Percentiles rank a stretch among this genome's conserved stretches.
phyloP scores from a whole-genome alignment of 2,888 invertebrate species.

The Imbricaverruca yamaguchii region DNA sequence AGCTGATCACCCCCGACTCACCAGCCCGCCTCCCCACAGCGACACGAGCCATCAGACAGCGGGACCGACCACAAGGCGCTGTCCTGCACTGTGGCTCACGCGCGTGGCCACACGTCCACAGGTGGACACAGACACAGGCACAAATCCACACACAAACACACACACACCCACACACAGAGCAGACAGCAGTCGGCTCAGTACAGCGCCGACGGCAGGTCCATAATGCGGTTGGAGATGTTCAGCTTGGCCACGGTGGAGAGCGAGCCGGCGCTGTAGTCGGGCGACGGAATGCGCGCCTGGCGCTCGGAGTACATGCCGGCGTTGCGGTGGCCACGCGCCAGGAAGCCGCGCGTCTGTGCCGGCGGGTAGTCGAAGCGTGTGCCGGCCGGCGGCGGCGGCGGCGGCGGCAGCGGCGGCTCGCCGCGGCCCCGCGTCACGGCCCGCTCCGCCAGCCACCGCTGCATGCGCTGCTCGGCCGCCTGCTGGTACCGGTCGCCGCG shows the following conservation, averaged over 20 bases:
- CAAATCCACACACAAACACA: constrained; percentile 18
- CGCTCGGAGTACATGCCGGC: constrained; percentile 5
- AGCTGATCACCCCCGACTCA: too few relatives aligned
- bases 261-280: background rate
- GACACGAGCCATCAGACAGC: too few relatives aligned
- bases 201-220: constrained; percentile 7
- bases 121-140: background rate
- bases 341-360: constrained; percentile 5
- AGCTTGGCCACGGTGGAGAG: constrained; percentile 3
- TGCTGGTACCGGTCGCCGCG: background rate
- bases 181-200: background rate
- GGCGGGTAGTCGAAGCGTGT: background rate
- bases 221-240: constrained; percentile 6
- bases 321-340: background rate
- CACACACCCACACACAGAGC: background rate
- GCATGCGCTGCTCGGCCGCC: constrained; percentile 10
- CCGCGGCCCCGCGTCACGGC: background rate
- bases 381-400: background rate
- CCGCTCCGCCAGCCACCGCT: constrained; percentile 3
- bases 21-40: too few relatives aligned
- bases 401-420: background rate
- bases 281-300: background rate
- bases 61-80: too few relatives aligned
- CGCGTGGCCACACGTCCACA: too few relatives aligned
- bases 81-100: too few relatives aligned